These are phyloP conservation scores for Sussaba pulchella DNA, from an alignment of 2,888 invertebrate species.

Conservation along the genomic window DNA sequence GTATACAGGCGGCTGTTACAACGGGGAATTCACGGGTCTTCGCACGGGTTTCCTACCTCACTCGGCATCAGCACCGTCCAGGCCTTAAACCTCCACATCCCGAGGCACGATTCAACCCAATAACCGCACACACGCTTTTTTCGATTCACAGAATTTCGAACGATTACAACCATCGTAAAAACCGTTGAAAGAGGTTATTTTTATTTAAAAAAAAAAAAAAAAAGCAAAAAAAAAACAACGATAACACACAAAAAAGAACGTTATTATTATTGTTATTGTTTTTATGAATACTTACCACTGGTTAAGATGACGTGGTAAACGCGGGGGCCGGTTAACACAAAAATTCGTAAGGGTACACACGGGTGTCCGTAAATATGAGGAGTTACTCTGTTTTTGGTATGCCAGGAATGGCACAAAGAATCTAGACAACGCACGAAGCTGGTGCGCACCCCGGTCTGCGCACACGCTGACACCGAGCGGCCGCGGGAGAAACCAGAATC, in stretches of 20 bases:
- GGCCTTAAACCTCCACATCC: too few relatives aligned
- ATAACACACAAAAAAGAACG: background rate
- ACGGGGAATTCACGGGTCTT: constrained; percentile 29
- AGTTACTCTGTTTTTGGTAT: constrained; percentile 90
- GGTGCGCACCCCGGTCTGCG: constrained; percentile 93
- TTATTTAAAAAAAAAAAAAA: too few relatives aligned
- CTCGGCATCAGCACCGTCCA: too few relatives aligned
- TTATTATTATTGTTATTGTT: too few relatives aligned
- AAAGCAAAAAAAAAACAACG: too few relatives aligned
- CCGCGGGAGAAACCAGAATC: constrained; percentile 85
- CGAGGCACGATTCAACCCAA: too few relatives aligned
- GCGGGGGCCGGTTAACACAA: constrained; percentile 78
- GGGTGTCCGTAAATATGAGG: constrained; percentile 85
- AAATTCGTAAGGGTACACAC: constrained; percentile 82
- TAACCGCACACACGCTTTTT: too few relatives aligned
- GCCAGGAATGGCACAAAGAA: constrained; percentile 99
- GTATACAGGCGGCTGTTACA: constrained; percentile 7
- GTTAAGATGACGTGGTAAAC: constrained; percentile 85
- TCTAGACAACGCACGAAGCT: constrained; percentile 96
- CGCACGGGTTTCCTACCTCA: constrained; percentile 15
- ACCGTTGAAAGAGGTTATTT: too few relatives aligned
- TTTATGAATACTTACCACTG: constrained; percentile 89
- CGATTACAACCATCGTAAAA: too few relatives aligned
- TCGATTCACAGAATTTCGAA: too few relatives aligned
- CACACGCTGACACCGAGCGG: constrained; percentile 90